Percentiles rank a stretch among this genome's conserved stretches.
phyloP scores from a whole-genome alignment of 2,113 vertebrate species.

The Amphilophus citrinellus region DNA sequence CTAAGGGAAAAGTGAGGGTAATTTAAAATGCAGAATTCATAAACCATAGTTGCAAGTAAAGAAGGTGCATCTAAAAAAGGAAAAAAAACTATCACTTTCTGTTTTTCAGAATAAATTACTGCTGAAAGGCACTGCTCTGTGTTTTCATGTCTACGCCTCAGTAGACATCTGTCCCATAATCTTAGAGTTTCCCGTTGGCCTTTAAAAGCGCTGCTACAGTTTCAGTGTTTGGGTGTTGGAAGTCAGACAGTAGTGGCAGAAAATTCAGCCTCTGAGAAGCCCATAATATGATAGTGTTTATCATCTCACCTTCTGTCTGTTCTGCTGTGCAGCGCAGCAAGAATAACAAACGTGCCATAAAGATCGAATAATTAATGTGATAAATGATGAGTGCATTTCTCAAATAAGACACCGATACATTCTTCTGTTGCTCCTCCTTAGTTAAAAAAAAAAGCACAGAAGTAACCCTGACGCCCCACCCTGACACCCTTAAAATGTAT shows the following conservation, averaged over 20 bases:
- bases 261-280: not conserved
- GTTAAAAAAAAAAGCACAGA: not conserved
- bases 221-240: not conserved
- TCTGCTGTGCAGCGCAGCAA: not conserved
- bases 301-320: not conserved
- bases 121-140: not conserved
- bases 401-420: not conserved
- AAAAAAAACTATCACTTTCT: not conserved
- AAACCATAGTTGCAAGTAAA: not conserved
- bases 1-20: constrained; percentile 19
- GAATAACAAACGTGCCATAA: not conserved
- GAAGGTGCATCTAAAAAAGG: constrained; percentile 15
- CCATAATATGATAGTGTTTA: not conserved
- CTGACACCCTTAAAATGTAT: not conserved
- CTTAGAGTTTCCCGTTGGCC: constrained; percentile 13
- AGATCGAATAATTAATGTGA: not conserved
- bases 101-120: constrained; percentile 13
- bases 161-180: constrained; percentile 4
- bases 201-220: not conserved
- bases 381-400: too few species aligned
- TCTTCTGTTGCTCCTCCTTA: not conserved
- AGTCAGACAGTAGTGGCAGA: not conserved
- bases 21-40: constrained; percentile 44
- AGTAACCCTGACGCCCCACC: not conserved
- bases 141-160: not conserved